Percentiles rank a stretch among this genome's conserved stretches.
Conservation (phyloP, 2,888 invertebrate species). For the Melanostoma scalare region DNA sequence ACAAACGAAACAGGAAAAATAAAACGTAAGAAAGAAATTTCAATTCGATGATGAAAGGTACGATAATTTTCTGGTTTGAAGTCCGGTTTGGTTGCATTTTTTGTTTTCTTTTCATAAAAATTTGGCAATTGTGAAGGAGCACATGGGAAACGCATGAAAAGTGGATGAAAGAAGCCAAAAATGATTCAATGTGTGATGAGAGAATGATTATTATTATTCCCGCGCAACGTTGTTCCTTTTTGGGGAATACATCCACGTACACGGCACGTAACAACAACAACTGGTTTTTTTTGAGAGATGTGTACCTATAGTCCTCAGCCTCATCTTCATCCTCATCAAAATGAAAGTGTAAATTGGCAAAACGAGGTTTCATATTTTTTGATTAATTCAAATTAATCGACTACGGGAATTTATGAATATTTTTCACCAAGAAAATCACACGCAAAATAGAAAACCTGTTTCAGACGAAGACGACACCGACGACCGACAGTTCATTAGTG, state of each 20-base stretch:
- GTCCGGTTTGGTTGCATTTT: constrained; percentile 70
- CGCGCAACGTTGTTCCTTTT: not conserved
- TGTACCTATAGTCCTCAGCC: constrained; percentile 6
- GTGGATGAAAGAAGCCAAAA: constrained; percentile 48
- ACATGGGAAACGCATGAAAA: constrained; percentile 69
- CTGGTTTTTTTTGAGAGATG: constrained; percentile 51
- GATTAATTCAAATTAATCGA: constrained; percentile 52
- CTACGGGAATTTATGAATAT: constrained; percentile 1
- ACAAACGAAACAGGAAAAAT: not conserved
- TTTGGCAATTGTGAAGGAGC: constrained; percentile 46
- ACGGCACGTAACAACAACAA: constrained; percentile 13
- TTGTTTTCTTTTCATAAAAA: constrained; percentile 20
- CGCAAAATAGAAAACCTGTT: constrained; percentile 47
- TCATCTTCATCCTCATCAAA: constrained; percentile 22
- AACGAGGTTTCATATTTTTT: constrained; percentile 27
- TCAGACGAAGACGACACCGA: not conserved
- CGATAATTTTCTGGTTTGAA: constrained; percentile 71
- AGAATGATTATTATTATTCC: constrained; percentile 42
- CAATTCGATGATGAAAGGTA: constrained; percentile 60
- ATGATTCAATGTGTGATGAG: constrained; percentile 31
- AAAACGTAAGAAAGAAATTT: not conserved
- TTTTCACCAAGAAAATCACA: constrained; percentile 16
- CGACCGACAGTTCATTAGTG: no score
- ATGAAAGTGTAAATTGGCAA: constrained; percentile 53
- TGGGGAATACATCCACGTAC: constrained; percentile 20